Percentiles rank a stretch among this genome's conserved stretches.
Evolutionary conservation across 92 coral and sea anemone species (phyloP).

Genomic region (Anthopleura xanthogrammica): DNA sequence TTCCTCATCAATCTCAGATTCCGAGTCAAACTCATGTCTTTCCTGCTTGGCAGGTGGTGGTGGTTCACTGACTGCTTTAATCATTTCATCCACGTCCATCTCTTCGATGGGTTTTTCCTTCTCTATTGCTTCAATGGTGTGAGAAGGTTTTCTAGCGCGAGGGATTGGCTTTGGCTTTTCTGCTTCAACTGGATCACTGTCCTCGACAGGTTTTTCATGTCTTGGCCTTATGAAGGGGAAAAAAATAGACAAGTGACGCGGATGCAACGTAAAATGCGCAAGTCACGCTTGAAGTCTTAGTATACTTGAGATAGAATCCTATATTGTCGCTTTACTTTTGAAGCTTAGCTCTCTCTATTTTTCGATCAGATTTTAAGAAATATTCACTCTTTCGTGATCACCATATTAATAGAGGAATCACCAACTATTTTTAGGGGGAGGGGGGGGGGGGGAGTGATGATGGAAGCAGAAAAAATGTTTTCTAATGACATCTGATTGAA

Average conservation of each 20-base stretch:
- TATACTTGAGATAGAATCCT: no score
- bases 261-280: not conserved
- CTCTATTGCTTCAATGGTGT: constrained; percentile 25
- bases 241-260: not conserved
- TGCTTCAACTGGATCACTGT: constrained; percentile 66
- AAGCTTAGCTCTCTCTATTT: no score
- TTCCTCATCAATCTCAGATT: constrained; percentile 43
- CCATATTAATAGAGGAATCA: no score
- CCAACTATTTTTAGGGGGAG: no score
- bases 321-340: not conserved
- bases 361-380: no score
- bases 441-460: no score
- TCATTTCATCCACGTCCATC: constrained; percentile 89
- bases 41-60: constrained; percentile 13
- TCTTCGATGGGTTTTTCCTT: constrained; percentile 76
- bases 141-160: constrained; percentile 46
- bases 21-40: constrained; percentile 24
- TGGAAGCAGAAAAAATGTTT: no score
- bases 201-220: constrained; percentile 55
- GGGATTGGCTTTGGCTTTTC: constrained; percentile 58
- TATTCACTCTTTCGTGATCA: no score
- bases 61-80: constrained; percentile 62
- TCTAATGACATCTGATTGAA: not conserved
- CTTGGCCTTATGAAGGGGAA: not conserved
- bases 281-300: no score